Percentiles rank a stretch among this genome's conserved stretches.
Conservation (phyloP, 2,113 vertebrate genomes). For the Salvelinus fontinalis region DNA sequence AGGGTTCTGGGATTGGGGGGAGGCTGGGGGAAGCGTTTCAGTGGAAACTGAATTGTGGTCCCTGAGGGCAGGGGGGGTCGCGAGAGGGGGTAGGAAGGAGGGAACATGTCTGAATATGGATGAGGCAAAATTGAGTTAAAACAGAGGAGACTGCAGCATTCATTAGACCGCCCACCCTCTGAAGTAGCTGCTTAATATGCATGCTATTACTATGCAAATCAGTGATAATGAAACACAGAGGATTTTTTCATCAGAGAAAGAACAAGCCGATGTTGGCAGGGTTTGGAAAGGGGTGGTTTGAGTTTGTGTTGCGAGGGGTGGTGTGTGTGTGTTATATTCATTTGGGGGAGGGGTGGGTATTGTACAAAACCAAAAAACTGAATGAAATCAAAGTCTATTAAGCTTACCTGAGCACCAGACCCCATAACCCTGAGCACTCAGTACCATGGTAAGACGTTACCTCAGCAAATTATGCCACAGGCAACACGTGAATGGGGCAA, state of each 20-base stretch:
- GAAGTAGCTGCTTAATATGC: slow-evolving; percentile 98
- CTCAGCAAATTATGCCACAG: slow-evolving; percentile 16
- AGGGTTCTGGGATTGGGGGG: slow-evolving; percentile 87
- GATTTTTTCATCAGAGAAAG: slow-evolving; percentile 78
- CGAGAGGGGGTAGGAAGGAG: not conserved
- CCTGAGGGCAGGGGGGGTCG: slow-evolving; percentile 72
- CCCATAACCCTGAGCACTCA: not conserved
- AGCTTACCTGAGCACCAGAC: not conserved
- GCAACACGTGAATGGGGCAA: slow-evolving; percentile 42
- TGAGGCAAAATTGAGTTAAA: slow-evolving; percentile 98
- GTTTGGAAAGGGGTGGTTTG: slow-evolving; percentile 61
- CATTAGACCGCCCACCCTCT: slow-evolving; percentile 97
- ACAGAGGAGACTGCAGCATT: slow-evolving; percentile 91
- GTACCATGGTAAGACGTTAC: not conserved
- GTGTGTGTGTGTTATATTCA: not conserved
- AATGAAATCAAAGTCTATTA: slow-evolving; percentile 6
- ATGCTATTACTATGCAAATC: slow-evolving; percentile 98
- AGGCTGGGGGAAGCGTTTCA: slow-evolving; percentile 82
- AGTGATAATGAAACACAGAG: slow-evolving; percentile 82
- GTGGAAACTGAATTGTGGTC: slow-evolving; percentile 86
- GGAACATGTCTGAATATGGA: slow-evolving; percentile 88
- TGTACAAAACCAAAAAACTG: not conserved
- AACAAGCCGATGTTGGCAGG: slow-evolving; percentile 82
- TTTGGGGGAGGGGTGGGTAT: not conserved
- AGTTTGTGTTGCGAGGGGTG: not conserved